A percentile compares a stretch with the other conserved stretches of the same genome.
These are phyloP conservation scores for Caerostris darwini DNA, from an alignment of 1,140 invertebrate genomes.

Conservation along the genomic window DNA sequence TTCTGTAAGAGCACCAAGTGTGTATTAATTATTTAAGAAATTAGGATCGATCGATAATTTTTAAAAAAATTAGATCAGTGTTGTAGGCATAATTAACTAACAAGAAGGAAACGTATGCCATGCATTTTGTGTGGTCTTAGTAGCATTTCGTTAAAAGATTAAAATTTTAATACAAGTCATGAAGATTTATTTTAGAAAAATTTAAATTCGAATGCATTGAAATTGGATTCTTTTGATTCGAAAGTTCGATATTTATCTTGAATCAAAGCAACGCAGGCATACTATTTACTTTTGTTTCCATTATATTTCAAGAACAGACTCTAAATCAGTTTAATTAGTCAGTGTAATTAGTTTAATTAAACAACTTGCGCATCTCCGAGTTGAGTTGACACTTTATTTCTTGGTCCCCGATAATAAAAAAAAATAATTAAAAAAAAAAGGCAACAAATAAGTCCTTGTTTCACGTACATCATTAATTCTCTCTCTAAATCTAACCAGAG, in stretches of 20 bases:
- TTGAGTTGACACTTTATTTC: constrained; percentile 36
- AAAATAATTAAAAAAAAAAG: constrained; percentile 39
- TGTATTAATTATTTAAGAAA: too few relatives aligned
- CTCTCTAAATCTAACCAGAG: constrained; percentile 57
- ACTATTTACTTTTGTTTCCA: background rate
- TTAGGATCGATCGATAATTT: too few relatives aligned
- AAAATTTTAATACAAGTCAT: too few relatives aligned
- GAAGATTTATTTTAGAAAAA: too few relatives aligned
- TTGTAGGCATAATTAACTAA: too few relatives aligned
- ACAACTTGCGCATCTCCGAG: background rate
- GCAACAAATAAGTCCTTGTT: constrained; percentile 10
- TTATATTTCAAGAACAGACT: background rate
- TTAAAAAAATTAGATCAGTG: too few relatives aligned
- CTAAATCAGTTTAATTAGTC: background rate
- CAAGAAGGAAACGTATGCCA: too few relatives aligned
- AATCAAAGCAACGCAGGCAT: constrained; percentile 32
- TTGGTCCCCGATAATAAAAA: too few relatives aligned
- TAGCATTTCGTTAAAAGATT: too few relatives aligned
- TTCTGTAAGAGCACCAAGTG: too few relatives aligned
- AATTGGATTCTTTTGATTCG: background rate
- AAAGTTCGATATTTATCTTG: background rate
- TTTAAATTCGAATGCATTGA: too few relatives aligned
- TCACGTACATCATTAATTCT: constrained; percentile 52
- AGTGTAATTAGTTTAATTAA: constrained; percentile 69
- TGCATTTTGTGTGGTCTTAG: too few relatives aligned